Evolutionary conservation across 2,113 vertebrate species (phyloP).

Genomic region (Tamias sibiricus): DNA sequence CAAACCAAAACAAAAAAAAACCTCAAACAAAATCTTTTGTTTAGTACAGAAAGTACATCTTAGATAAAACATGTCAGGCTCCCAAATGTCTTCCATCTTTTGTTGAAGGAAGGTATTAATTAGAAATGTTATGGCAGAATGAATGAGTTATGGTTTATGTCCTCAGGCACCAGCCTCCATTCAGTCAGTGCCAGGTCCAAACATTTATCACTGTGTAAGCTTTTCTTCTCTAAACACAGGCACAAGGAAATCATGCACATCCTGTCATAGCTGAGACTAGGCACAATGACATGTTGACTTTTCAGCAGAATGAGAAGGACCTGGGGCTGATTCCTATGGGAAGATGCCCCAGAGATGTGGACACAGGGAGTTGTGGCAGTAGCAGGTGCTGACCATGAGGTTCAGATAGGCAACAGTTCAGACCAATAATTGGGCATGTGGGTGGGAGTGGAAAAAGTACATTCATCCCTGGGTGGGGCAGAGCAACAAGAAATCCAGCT

Average conservation of each 20-base stretch:
- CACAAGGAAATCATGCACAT: constrained; percentile 5
- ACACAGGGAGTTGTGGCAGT: not conserved
- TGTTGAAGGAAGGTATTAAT: constrained; percentile 57
- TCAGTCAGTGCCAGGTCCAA: constrained; percentile 30
- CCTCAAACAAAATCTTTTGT: constrained; percentile 10
- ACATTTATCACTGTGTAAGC: not conserved
- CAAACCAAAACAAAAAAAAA: not conserved
- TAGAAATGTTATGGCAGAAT: constrained; percentile 22
- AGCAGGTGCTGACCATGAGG: constrained; percentile 36
- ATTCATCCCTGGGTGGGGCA: not conserved
- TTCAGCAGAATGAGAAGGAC: not conserved
- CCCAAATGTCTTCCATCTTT: constrained; percentile 24
- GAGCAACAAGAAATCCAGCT: constrained; percentile 31
- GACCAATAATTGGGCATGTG: constrained; percentile 9
- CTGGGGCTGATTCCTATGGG: not conserved
- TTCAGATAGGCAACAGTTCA: not conserved
- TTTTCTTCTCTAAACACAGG: constrained; percentile 58
- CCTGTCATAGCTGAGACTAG: not conserved
- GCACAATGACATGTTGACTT: constrained; percentile 32
- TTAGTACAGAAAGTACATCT: not conserved
- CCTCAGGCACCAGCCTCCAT: constrained; percentile 40
- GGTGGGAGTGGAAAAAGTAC: constrained; percentile 24
- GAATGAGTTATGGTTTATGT: constrained; percentile 2
- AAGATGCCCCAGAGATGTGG: not conserved
- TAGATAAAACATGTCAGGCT: constrained; percentile 36